These are phyloP conservation scores for Embidobia sp. DNA, from an alignment of 2,888 invertebrate species.

Conservation along the genomic window DNA sequence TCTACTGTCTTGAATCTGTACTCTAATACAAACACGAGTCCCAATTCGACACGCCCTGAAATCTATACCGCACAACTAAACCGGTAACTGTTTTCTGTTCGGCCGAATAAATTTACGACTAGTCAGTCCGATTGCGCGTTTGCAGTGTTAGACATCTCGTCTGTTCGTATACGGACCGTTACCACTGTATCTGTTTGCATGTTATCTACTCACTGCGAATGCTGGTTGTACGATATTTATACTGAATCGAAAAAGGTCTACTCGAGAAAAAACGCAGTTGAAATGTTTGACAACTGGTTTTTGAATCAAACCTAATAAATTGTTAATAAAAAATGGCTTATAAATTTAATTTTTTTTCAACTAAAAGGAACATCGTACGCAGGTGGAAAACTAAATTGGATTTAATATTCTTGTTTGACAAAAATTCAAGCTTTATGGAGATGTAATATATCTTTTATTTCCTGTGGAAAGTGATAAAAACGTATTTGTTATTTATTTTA, in stretches of 20 bases:
- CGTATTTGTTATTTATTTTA: no score
- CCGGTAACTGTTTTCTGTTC: conserved; percentile 77
- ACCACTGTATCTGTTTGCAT: conserved; percentile 71
- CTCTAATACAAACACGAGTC: conserved; percentile 44
- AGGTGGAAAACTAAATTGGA: no score
- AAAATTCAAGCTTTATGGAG: no score
- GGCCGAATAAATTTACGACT: conserved; percentile 78
- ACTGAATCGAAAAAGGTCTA: conserved; percentile 60
- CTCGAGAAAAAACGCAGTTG: conserved; percentile 40
- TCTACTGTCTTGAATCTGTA: conserved; percentile 54
- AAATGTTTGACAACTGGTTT: conserved; percentile 56
- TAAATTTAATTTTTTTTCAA: conserved; percentile 2
- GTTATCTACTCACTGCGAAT: conserved; percentile 53
- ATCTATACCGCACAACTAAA: conserved; percentile 62
- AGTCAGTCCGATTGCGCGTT: conserved; percentile 64
- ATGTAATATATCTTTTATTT: no score
- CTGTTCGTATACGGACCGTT: conserved; percentile 77
- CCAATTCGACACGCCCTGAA: conserved; percentile 54
- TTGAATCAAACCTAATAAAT: conserved; percentile 52
- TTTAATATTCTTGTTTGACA: no score
- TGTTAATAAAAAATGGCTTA: conserved; percentile 15
- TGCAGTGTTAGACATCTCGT: conserved; percentile 67
- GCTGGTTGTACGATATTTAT: conserved; percentile 69
- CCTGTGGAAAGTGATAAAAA: no score
- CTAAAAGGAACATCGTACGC: no score